Evolutionary conservation across 2,113 vertebrate species (phyloP), one percentile per base, ranked within the genome.

Genomic region (Vidua macroura): DNA sequence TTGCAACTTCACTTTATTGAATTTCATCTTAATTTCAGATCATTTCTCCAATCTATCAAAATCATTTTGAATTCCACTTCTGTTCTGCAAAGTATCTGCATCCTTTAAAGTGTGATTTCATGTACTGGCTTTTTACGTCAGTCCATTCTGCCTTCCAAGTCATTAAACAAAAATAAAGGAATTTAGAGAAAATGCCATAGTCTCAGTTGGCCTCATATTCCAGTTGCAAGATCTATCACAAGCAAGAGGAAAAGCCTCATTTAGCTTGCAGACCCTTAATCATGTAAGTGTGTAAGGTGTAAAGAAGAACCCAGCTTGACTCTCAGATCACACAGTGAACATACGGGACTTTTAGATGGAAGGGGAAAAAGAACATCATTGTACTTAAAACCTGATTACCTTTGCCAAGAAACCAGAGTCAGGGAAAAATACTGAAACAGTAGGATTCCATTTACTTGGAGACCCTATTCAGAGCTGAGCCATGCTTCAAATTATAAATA

Each of bases 281-380:
- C 82, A 88, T 49, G 7, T 70, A 90, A 93, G 75, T 62, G 53
- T 93, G 86, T 75, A 88, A 96, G 64, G 76, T 92, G 73, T 75
- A 95, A 94, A 93, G 79, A 93, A 92, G 88, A 93, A 35, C 92
- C 22, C 93, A 94, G 92, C 90, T 92, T 96, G 93, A 95, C 86
- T 89, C 77, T 83, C 31, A 56, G 87, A 94, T 95, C 88, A 74
- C 56, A 86, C 72, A 68, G 92, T 68, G 90, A 93, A 72, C 68
- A 64, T 88, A 82, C 39, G 10, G 83, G 79, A 93, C 76, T 84
- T 15, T 60, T 83, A 70, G 90, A 68, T 49, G 24, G 41, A 90
- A 33, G 46, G 70, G n/a, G 60, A 35, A 53, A 94, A 94, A 86
- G 76, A 93, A 67, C 86, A 78, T 92, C 69, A 86, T 91, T 92